A percentile compares a stretch with the other conserved stretches of the same genome.
phyloP scores from a whole-genome alignment of 2,797 vertebrate genomes.

The Hoplostethus mediterraneus region DNA sequence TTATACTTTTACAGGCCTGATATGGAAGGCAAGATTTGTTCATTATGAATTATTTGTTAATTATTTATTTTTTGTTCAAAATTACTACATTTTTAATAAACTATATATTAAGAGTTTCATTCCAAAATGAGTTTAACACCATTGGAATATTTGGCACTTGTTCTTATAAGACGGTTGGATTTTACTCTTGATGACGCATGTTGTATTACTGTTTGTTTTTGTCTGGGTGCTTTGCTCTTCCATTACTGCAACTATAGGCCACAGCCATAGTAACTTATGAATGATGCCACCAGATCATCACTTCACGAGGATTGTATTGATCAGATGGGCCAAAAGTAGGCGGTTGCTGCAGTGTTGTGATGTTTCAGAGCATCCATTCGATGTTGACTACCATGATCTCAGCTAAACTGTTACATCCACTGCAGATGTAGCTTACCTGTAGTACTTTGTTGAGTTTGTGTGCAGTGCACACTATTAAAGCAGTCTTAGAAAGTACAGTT shows the following conservation, averaged over 20 bases:
- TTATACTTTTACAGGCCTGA: not conserved
- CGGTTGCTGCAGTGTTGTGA: slow-evolving; percentile 21
- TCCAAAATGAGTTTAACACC: not conserved
- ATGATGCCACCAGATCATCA: slow-evolving; percentile 45
- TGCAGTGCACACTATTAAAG: slow-evolving; percentile 14
- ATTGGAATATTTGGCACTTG: no score
- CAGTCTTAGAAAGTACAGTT: not conserved
- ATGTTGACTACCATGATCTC: not conserved
- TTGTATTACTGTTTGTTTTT: slow-evolving; percentile 12
- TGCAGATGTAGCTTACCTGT: not conserved
- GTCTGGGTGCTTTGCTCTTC: not conserved
- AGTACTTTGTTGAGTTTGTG: not conserved
- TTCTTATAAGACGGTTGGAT: not conserved
- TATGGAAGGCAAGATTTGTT: not conserved
- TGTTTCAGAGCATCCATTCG: slow-evolving; percentile 9
- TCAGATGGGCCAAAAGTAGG: slow-evolving; percentile 39
- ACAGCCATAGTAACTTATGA: slow-evolving; percentile 23
- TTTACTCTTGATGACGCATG: slow-evolving; percentile 3
- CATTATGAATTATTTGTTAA: no score
- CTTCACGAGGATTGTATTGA: slow-evolving; percentile 49
- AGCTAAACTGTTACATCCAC: not conserved
- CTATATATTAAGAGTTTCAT: not conserved
- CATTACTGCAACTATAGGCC: slow-evolving; percentile 13
- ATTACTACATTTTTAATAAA: not conserved
- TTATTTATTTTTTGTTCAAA: no score